Percentiles rank a stretch among this genome's conserved stretches.
Evolutionary conservation across 53 echinoderm and acorn worm species (phyloP).

Genomic region (Echinometra lucunter): DNA sequence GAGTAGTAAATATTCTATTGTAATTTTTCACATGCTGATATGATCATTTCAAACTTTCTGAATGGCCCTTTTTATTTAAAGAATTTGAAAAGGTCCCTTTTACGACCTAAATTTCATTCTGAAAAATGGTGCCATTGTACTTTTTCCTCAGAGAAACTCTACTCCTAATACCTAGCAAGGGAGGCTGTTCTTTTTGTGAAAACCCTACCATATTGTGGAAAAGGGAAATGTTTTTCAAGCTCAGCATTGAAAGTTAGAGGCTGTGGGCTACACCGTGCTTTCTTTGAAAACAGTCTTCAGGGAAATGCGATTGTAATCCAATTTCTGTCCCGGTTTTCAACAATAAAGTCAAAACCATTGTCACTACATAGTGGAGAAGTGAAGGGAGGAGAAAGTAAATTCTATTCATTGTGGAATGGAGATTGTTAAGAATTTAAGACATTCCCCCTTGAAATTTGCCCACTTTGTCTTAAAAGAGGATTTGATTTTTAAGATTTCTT

Average conservation of each 20-base stretch:
- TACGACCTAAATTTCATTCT: background rate
- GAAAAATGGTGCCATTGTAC: constrained; percentile 32
- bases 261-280: constrained; percentile 34
- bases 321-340: background rate
- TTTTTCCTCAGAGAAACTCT: background rate
- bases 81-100: background rate
- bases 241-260: background rate
- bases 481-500: background rate
- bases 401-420: background rate
- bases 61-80: background rate
- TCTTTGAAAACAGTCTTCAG: constrained; percentile 54
- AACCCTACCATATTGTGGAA: background rate
- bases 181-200: constrained; percentile 20
- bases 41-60: background rate
- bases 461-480: background rate
- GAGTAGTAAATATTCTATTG: no score
- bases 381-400: background rate
- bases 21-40: no score
- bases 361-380: background rate
- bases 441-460: background rate
- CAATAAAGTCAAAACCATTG: constrained; percentile 29
- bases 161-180: background rate
- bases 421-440: background rate
- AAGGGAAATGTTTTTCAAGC: constrained; percentile 42
- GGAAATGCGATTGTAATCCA: constrained; percentile 60